Percentiles rank a stretch among this genome's conserved stretches.
These are phyloP conservation scores for Coreius guichenoti DNA, from an alignment of 2,797 vertebrate species.

Conservation along the genomic window DNA sequence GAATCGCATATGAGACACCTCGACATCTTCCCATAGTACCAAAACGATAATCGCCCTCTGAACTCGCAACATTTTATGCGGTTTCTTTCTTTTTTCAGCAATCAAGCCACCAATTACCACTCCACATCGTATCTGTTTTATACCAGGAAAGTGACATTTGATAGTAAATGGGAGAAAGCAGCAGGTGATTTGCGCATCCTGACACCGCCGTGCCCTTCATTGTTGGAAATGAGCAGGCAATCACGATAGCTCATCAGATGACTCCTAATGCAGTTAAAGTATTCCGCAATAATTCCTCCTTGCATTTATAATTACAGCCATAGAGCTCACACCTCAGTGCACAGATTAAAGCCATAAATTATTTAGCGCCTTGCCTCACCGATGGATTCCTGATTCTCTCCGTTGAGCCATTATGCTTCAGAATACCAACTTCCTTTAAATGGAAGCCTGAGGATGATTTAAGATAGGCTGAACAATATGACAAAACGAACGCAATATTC, in stretches of 20 bases:
- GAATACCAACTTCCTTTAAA: conserved; percentile 92
- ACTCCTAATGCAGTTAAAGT: conserved; percentile 99
- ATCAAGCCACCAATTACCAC: conserved; percentile 84
- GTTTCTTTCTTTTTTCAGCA: conserved; percentile 70
- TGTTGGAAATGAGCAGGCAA: conserved; percentile 98
- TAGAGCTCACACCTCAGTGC: conserved; percentile 99
- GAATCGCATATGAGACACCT: conserved; percentile 63
- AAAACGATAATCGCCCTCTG: conserved; percentile 80
- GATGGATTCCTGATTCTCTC: conserved; percentile 92
- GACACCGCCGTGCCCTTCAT: conserved; percentile 99
- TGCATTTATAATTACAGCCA: conserved; percentile 99
- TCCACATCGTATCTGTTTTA: conserved; percentile 86
- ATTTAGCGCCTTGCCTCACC: conserved; percentile 96
- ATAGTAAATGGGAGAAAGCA: conserved; percentile 92
- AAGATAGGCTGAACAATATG: conserved; percentile 67
- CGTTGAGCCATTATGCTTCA: conserved; percentile 93
- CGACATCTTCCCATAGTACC: conserved; percentile 65
- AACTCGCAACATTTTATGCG: conserved; percentile 84
- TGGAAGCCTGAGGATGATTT: conserved; percentile 75
- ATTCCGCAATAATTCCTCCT: conserved; percentile 99
- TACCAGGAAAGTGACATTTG: conserved; percentile 96
- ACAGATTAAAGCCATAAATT: conserved; percentile 99
- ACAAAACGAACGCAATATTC: conserved; percentile 60
- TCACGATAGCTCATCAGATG: conserved; percentile 98
- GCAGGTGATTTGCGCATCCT: conserved; percentile 93